phyloP scores from a whole-genome alignment of 2,797 vertebrate genomes.

The Sebastes oblongus region DNA sequence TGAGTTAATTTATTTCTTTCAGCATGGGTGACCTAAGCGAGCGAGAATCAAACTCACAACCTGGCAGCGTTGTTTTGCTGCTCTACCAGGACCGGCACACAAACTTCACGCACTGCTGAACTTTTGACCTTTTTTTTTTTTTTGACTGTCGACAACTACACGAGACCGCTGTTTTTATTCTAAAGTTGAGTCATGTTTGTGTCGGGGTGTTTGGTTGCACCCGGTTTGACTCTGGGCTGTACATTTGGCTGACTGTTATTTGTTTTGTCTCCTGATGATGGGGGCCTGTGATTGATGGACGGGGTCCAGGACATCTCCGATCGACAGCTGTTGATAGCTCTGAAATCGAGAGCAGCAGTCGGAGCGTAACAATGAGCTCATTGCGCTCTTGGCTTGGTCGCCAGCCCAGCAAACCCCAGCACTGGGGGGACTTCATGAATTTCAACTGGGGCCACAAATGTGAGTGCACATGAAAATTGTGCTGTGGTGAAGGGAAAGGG shows the following conservation, averaged over 20 bases:
- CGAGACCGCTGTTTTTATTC: neutral
- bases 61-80: conserved; percentile 17
- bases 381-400: conserved; percentile 82
- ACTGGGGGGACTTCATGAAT: conserved; percentile 81
- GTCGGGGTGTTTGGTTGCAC: conserved; percentile 49
- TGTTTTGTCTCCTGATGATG: conserved; percentile 83
- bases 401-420: conserved; percentile 79
- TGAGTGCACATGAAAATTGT: conserved; percentile 73
- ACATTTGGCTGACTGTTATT: conserved; percentile 78
- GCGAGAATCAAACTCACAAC: conserved; percentile 17
- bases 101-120: conserved; percentile 44
- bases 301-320: conserved; percentile 86
- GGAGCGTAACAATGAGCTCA: conserved; percentile 88
- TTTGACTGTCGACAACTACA: conserved; percentile 6
- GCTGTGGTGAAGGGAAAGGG: conserved; percentile 57
- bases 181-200: conserved; percentile 45
- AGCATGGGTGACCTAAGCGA: conserved; percentile 24
- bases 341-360: conserved; percentile 85
- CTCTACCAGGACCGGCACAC: conserved; percentile 6
- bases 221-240: conserved; percentile 72
- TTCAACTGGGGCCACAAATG: conserved; percentile 80
- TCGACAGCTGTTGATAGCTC: conserved; percentile 89
- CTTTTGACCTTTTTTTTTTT: conserved; percentile 54
- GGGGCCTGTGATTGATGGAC: conserved; percentile 84
- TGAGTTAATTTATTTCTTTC: conserved; percentile 31